phyloP scores from a whole-genome alignment of 2,797 vertebrate species.

The Alfaro cultratus region DNA sequence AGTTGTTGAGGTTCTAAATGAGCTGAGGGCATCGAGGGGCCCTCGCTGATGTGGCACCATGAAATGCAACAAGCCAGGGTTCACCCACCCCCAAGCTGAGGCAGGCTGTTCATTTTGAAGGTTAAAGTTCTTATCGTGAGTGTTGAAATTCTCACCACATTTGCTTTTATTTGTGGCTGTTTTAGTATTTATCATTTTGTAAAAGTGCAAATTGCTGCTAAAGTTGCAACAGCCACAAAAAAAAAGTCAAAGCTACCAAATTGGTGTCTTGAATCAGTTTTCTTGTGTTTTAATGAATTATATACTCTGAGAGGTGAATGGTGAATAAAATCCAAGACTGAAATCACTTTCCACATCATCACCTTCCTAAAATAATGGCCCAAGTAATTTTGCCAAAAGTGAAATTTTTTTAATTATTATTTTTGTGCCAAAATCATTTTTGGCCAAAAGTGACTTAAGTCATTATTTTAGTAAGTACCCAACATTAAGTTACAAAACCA shows the following conservation, averaged over 20 bases:
- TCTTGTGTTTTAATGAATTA: slow-evolving; percentile 13
- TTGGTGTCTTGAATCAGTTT: slow-evolving; percentile 11
- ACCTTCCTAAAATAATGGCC: neutral
- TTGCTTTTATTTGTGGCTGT: slow-evolving; percentile 39
- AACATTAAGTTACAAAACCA: neutral
- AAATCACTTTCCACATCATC: neutral
- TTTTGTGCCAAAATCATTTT: too few relatives aligned
- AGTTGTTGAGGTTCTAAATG: slow-evolving; percentile 65
- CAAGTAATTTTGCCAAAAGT: too few relatives aligned
- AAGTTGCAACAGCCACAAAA: neutral
- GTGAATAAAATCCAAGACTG: neutral
- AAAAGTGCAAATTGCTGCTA: slow-evolving; percentile 15
- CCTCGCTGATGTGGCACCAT: slow-evolving; percentile 73
- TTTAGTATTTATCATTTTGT: slow-evolving; percentile 40
- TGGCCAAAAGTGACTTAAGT: too few relatives aligned
- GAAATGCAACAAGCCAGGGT: slow-evolving; percentile 77
- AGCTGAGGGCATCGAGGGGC: slow-evolving; percentile 60
- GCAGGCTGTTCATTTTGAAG: slow-evolving; percentile 71
- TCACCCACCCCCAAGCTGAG: slow-evolving; percentile 63
- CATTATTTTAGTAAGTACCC: too few relatives aligned
- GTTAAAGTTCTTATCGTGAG: slow-evolving; percentile 47
- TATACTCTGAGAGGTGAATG: neutral
- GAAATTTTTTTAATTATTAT: too few relatives aligned
- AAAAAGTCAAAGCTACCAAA: neutral
- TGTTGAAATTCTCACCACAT: slow-evolving; percentile 47